Base-by-base conservation (phyloP, 2,797 vertebrate species). In the Phalloptychus januarius region DNA sequence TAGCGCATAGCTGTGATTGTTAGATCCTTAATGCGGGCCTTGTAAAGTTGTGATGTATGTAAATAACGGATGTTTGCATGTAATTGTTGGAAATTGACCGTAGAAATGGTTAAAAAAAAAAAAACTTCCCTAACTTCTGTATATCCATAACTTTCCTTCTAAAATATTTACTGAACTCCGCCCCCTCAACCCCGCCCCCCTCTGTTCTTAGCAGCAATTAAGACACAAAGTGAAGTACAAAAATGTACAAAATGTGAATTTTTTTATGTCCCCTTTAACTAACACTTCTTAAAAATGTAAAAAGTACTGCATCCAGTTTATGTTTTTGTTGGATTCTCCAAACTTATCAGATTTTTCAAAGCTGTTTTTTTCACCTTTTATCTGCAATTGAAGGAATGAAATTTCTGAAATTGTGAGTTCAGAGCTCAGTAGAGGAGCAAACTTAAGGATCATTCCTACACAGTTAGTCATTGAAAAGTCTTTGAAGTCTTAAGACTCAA, bases 401-500 rank as follows among this genome's bases (percentile, higher is more conserved):
- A 40, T 67, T 67, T 33, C 33, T 40, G 63, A 5, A 25, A 40
- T 25, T 40, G 10, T 33, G 36, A 40, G 63, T 10, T 70, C 38
- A 25, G 40, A 44, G 65, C 10, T 67, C 10, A 67, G 18, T 40
- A 67, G 36, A 38, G 36, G 20, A 70, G 12, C 25, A 28, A 42
- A n/a, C 25, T 8, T 70, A 1, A 28, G 40, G 25, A 70, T 70
- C 3, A 70, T 70, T 44, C 44, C 67, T 44, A 42, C 12, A 7
- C 20, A n/a, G 38, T 16, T 12, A 44, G n/a, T n/a, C n/a, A 12
- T 15, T 70, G 38, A 44, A 44, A 44, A 44, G 38, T 40, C 63
- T 67, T 67, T 38, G 36, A 67, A 40, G 63, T 36, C 46, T 10
- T 40, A 50, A 63, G 74, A 31, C 42, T 71, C 44, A 75, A 42